A percentile compares a stretch with the other conserved stretches of the same genome.
Evolutionary conservation across 2,888 invertebrate species (phyloP).

Genomic region (Autographa pulchrina): DNA sequence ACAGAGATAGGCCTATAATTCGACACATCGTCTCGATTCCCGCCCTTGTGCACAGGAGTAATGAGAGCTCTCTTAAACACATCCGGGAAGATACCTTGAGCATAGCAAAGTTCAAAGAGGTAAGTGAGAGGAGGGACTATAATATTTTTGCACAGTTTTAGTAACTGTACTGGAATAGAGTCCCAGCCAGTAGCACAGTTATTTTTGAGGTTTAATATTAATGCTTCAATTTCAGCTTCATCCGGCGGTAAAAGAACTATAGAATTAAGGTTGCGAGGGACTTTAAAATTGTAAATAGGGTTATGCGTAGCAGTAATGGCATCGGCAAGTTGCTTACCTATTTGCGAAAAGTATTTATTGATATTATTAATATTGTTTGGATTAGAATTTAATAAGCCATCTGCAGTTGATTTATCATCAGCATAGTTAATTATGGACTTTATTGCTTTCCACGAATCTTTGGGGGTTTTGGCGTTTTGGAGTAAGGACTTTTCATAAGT

Average conservation of each 20-base stretch:
- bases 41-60: slow-evolving; percentile 37
- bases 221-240: slow-evolving; percentile 1
- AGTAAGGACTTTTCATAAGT: background rate
- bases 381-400: slow-evolving; percentile 14
- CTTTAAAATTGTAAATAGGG: background rate
- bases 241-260: background rate
- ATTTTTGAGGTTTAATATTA: slow-evolving; percentile 18
- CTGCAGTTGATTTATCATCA: slow-evolving; percentile 5
- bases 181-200: slow-evolving; percentile 17
- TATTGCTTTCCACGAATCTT: slow-evolving; percentile 17
- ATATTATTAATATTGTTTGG: slow-evolving; percentile 13
- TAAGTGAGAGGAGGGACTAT: slow-evolving; percentile 10
- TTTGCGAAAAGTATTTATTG: slow-evolving; percentile 16
- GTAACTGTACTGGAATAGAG: slow-evolving; percentile 9
- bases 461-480: slow-evolving; percentile 12
- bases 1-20: slow-evolving; percentile 40
- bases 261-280: background rate
- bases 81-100: slow-evolving; percentile 15
- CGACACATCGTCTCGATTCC: slow-evolving; percentile 20
- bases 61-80: slow-evolving; percentile 25
- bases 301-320: slow-evolving; percentile 6
- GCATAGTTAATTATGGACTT: slow-evolving; percentile 13
- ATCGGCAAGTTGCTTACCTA: slow-evolving; percentile 14
- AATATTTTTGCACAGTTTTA: slow-evolving; percentile 5
- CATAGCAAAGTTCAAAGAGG: slow-evolving; percentile 13